Evolutionary conservation across 2,888 invertebrate genomes (phyloP).

Genomic region (Agelastica alni): DNA sequence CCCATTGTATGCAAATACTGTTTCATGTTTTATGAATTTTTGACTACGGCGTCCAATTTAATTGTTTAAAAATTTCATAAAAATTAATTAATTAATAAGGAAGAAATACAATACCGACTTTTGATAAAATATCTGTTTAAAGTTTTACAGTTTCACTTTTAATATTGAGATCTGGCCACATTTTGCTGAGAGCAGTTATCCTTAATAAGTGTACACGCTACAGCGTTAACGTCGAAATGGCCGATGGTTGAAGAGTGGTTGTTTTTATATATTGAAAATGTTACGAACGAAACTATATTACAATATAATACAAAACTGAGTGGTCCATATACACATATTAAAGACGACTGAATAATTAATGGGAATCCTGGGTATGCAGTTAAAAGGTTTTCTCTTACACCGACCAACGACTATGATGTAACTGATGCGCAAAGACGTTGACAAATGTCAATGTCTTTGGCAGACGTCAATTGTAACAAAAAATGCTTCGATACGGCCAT

Average conservation of each 20-base stretch:
- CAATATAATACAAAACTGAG: conserved; percentile 55
- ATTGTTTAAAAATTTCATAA: too few relatives aligned
- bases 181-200: conserved; percentile 41
- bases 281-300: conserved; percentile 56
- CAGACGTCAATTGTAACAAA: too few relatives aligned
- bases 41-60: too few relatives aligned
- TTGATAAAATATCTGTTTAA: too few relatives aligned
- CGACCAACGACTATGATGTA: conserved; percentile 7
- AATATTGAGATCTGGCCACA: conserved; percentile 8
- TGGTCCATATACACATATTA: conserved; percentile 48
- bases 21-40: too few relatives aligned
- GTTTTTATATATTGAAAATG: conserved; percentile 47
- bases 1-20: too few relatives aligned
- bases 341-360: conserved; percentile 44
- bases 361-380: conserved; percentile 15
- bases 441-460: too few relatives aligned
- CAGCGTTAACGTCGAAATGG: conserved; percentile 34
- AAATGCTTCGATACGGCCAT: too few relatives aligned
- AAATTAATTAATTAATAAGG: too few relatives aligned
- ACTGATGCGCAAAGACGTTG: too few relatives aligned
- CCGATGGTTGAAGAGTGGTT: conserved; percentile 43
- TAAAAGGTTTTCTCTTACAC: conserved; percentile 13
- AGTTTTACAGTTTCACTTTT: too few relatives aligned
- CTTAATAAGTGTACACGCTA: conserved; percentile 50
- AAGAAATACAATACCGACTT: too few relatives aligned